Percentiles rank a stretch among this genome's conserved stretches.
phyloP scores from a whole-genome alignment of 1,140 invertebrate genomes.

The Platorchestia sp. region DNA sequence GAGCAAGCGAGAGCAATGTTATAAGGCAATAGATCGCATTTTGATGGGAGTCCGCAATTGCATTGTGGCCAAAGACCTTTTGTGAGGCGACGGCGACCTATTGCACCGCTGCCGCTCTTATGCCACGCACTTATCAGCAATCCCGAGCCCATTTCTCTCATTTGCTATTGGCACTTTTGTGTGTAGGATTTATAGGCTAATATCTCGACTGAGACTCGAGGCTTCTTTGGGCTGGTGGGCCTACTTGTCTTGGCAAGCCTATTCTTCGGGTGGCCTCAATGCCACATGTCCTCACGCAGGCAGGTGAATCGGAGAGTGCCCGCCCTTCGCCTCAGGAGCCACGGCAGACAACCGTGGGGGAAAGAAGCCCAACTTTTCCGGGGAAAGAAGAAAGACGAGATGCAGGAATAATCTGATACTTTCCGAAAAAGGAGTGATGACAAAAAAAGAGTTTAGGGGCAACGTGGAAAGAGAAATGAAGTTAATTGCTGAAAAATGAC shows the following conservation, averaged over 20 bases:
- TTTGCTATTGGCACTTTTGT: constrained; percentile 55
- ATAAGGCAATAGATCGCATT: constrained; percentile 40
- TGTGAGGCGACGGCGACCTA: constrained; percentile 27
- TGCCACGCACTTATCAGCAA: constrained; percentile 52
- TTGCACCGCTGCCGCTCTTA: constrained; percentile 30
- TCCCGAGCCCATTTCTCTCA: constrained; percentile 45
- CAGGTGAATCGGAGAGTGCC: not conserved
- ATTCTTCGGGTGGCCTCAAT: not conserved
- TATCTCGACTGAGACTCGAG: constrained; percentile 18
- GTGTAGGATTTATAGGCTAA: constrained; percentile 54
- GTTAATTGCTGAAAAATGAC: not conserved
- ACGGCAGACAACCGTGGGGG: not conserved
- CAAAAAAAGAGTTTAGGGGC: not conserved
- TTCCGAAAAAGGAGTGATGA: not conserved
- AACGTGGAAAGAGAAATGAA: not conserved
- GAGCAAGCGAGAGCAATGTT: constrained; percentile 13
- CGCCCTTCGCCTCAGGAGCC: not conserved
- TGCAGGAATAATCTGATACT: not conserved
- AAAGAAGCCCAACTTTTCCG: not conserved
- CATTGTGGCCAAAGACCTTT: constrained; percentile 7
- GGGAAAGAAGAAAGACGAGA: not conserved
- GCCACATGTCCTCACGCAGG: not conserved
- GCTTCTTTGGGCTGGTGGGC: constrained; percentile 9
- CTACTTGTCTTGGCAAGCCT: not conserved
- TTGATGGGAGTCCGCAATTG: constrained; percentile 42